phyloP scores from a whole-genome alignment of 2,797 vertebrate species.

The Champsocephalus esox region DNA sequence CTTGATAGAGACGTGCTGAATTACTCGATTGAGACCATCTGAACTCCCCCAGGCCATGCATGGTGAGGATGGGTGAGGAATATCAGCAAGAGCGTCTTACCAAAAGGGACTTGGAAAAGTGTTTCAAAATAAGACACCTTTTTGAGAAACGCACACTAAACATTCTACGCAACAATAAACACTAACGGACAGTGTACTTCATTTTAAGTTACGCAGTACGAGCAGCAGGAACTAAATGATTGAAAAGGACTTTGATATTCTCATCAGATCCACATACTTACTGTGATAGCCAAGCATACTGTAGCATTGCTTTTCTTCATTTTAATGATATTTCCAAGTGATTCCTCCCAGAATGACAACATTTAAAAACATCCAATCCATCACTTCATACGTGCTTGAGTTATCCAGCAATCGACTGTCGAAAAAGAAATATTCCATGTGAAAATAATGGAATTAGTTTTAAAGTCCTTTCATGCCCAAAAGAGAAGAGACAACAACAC shows the following conservation, averaged over 20 bases:
- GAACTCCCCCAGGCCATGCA: conserved; percentile 75
- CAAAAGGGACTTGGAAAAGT: conserved; percentile 10
- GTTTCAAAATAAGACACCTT: background rate
- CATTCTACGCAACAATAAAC: background rate
- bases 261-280: background rate
- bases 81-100: conserved; percentile 45
- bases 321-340: conserved; percentile 6
- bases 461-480: too few relatives aligned
- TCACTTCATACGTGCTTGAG: background rate
- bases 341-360: background rate
- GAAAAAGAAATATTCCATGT: background rate
- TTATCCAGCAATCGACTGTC: background rate
- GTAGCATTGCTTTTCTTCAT: conserved; percentile 16
- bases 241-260: background rate
- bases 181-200: background rate
- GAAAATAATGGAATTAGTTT: background rate
- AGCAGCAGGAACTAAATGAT: background rate
- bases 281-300: background rate
- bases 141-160: conserved; percentile 12
- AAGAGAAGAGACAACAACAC: background rate
- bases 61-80: conserved; percentile 58
- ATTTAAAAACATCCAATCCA: background rate
- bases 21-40: conserved; percentile 93
- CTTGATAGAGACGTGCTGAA: conserved; percentile 80
- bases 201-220: background rate